Base-by-base conservation (phyloP, 2,113 vertebrate species). In the Rissa tridactyla region DNA sequence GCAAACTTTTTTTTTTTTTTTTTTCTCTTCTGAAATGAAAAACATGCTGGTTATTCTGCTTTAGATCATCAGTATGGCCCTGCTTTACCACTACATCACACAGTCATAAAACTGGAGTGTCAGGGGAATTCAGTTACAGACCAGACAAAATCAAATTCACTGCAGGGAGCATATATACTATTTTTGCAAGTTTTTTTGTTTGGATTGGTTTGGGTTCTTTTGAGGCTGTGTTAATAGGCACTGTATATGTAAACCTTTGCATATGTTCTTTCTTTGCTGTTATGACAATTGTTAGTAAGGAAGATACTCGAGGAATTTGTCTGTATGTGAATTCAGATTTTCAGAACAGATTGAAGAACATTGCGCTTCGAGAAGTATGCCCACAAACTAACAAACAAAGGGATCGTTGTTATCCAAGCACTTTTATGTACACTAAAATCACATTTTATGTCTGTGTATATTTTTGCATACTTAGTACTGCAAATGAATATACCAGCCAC, bases 11-110 rank as follows among this genome's bases (percentile, higher is more conserved):
- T 86, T 84, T 68, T 68, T 71, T 34, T 40, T 18, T 52, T 86
- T 85, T 66, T 75, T 73, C n/a, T 65, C 34, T 93, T 83, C 81
- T 92, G 87, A 91, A 90, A 93, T 86, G 86, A 93, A 86, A 95
- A 96, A 86, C 82, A 85, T 87, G 76, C 85, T 75, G 71, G 73
- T 72, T 94, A 82, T 95, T 96, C 89, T 97, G 92, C 94, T 96
- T 96, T 83, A 94, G 94, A 87, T 94, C 86, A 90, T 86, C 80
- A 79, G 86, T 81, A 95, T 80, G 73, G 85, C 49, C 54, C 65
- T 71, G 58, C 80, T 95, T 96, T 96, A 80, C 88, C 91, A 93
- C 92, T 96, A 66, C 76, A 96, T 94, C 94, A 94, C 92, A 92
- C 79, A 10, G 2, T 57, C 85, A 68, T 97, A 95, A 94, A 97